phyloP scores from a whole-genome alignment of 2,888 invertebrate genomes.

The Camptogramma bilineatum region DNA sequence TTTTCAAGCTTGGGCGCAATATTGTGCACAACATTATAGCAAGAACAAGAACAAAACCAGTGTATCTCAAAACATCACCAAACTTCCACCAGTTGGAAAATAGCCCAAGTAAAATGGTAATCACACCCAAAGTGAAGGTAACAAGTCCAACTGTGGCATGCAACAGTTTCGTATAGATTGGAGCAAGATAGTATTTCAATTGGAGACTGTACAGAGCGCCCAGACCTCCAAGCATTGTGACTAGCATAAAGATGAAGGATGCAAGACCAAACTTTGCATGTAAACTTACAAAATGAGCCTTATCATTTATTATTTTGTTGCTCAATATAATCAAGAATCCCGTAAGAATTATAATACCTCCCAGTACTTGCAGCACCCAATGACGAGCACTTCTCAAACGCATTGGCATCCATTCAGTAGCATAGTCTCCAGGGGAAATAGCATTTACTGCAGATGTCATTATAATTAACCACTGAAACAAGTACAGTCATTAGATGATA shows the following conservation, averaged over 20 bases:
- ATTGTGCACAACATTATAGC: constrained; percentile 71
- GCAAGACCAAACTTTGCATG: constrained; percentile 79
- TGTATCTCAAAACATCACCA: constrained; percentile 70
- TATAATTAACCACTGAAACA: constrained; percentile 77
- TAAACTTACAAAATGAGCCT: constrained; percentile 68
- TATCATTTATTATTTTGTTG: constrained; percentile 70
- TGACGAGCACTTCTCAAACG: constrained; percentile 78
- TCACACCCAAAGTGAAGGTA: constrained; percentile 73
- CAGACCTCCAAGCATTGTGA: constrained; percentile 76
- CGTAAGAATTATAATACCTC: constrained; percentile 58
- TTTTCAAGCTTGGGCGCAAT: constrained; percentile 74
- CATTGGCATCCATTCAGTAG: constrained; percentile 84
- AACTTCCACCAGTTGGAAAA: constrained; percentile 76
- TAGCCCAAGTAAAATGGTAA: constrained; percentile 71
- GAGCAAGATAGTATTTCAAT: constrained; percentile 75
- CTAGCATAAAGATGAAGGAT: constrained; percentile 69
- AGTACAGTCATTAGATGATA: constrained; percentile 6
- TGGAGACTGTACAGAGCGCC: constrained; percentile 76
- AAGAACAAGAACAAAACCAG: constrained; percentile 65
- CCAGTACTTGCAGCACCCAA: constrained; percentile 76
- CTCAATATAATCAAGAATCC: constrained; percentile 75
- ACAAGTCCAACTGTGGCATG: constrained; percentile 74
- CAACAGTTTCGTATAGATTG: constrained; percentile 76
- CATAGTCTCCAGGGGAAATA: constrained; percentile 77
- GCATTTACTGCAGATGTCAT: constrained; percentile 81